Evolutionary conservation across 2,797 vertebrate species (phyloP).

Genomic region (Syncerus caffer): DNA sequence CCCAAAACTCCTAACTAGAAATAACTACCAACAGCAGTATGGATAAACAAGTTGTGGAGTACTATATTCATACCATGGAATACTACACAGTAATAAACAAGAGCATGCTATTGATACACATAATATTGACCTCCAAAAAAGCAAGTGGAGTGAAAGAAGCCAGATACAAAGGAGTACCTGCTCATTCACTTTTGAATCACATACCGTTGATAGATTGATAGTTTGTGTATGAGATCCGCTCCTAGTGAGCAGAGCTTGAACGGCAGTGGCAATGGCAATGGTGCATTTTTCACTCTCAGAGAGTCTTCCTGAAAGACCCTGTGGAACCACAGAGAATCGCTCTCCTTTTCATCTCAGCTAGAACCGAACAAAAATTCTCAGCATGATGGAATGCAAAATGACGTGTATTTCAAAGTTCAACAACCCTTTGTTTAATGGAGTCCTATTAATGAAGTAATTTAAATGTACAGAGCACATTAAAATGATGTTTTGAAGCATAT

Average conservation of each 20-base stretch:
- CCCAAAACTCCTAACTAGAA: not conserved
- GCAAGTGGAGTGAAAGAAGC: not conserved
- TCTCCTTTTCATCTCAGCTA: slow-evolving; percentile 41
- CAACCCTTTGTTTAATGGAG: slow-evolving; percentile 45
- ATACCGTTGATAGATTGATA: not conserved
- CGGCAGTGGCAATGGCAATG: not conserved
- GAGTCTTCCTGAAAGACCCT: slow-evolving; percentile 19
- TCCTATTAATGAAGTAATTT: slow-evolving; percentile 33
- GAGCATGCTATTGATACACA: not conserved
- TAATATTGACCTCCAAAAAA: not conserved
- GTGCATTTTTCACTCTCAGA: not conserved
- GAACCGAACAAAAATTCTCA: slow-evolving; percentile 27
- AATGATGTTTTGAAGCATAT: slow-evolving; percentile 14
- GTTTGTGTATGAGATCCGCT: not conserved
- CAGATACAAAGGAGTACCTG: not conserved
- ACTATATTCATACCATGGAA: not conserved
- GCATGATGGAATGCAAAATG: slow-evolving; percentile 16
- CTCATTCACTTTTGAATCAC: not conserved
- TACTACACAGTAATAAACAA: not conserved
- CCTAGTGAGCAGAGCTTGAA: not conserved
- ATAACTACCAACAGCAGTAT: not conserved
- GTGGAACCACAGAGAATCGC: not conserved
- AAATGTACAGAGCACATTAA: slow-evolving; percentile 14
- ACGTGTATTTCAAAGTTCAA: slow-evolving; percentile 15
- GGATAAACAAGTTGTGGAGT: not conserved